Conservation (phyloP, 1,140 invertebrate genomes). For the Parasteatoda tepidariorum region DNA sequence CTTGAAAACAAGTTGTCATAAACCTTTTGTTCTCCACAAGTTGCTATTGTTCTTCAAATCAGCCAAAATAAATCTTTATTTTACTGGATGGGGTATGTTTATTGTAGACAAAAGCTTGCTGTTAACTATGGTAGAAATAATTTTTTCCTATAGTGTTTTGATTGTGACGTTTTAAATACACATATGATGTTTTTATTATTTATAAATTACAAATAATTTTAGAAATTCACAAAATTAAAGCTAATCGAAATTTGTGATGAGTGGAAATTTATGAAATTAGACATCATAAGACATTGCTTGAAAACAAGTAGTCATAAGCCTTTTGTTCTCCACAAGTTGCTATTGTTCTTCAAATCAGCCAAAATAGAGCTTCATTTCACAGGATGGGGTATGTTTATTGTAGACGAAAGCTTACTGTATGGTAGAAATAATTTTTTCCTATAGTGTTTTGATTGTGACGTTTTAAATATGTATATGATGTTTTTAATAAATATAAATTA, state of each 20-base stretch:
- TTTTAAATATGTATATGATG: no score
- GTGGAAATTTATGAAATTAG: background rate
- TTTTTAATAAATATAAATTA: no score
- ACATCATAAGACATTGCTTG: background rate
- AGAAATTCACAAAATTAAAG: no score
- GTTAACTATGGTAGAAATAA: background rate
- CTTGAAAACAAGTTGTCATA: background rate
- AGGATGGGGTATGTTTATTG: background rate
- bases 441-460: background rate
- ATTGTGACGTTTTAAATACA: background rate
- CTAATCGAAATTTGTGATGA: background rate
- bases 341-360: background rate
- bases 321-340: background rate
- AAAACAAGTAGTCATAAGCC: background rate
- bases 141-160: background rate
- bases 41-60: background rate
- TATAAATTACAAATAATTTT: no score
- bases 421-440: background rate
- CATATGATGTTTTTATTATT: no score
- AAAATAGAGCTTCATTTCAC: background rate
- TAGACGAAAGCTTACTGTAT: background rate
- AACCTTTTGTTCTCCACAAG: background rate
- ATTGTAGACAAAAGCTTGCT: background rate
- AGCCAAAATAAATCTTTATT: background rate
- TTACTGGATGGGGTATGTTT: background rate